A percentile compares a stretch with the other conserved stretches of the same genome.
Evolutionary conservation across 2,888 invertebrate species (phyloP).

Genomic region (Stegana nigrithorax): DNA sequence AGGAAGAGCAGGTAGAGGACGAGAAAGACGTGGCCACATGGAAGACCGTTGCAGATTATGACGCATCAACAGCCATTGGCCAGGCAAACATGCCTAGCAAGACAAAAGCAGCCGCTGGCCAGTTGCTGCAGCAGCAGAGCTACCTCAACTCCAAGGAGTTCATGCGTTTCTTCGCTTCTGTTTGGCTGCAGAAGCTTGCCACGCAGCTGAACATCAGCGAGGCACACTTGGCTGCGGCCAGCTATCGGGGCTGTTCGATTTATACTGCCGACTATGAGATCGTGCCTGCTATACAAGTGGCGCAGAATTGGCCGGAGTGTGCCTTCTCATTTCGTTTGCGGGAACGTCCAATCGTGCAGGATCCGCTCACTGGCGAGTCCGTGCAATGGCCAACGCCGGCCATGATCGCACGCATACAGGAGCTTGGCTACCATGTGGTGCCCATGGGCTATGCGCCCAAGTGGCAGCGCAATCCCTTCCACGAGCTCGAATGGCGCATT

Average conservation of each 20-base stretch:
- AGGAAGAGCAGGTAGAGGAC: constrained; percentile 25
- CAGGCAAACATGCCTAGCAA: background rate
- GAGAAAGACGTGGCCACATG: background rate
- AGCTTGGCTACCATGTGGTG: constrained; percentile 77
- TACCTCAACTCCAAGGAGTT: constrained; percentile 76
- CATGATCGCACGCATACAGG: constrained; percentile 76
- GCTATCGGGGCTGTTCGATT: constrained; percentile 76
- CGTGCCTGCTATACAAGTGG: constrained; percentile 74
- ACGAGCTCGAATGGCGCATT: constrained; percentile 82
- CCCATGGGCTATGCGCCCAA: constrained; percentile 79
- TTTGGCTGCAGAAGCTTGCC: constrained; percentile 75
- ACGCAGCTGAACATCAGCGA: constrained; percentile 72
- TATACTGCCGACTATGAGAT: constrained; percentile 77
- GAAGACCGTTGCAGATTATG: background rate
- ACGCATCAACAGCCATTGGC: background rate
- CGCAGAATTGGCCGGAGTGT: constrained; percentile 75
- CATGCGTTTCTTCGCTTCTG: constrained; percentile 75
- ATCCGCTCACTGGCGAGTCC: constrained; percentile 72
- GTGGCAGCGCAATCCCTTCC: constrained; percentile 73
- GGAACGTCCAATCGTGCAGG: constrained; percentile 71
- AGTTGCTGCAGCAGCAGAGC: constrained; percentile 48
- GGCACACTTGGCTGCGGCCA: constrained; percentile 71
- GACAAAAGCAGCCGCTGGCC: constrained; percentile 45
- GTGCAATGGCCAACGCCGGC: constrained; percentile 78
- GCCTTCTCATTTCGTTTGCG: constrained; percentile 78